Base-by-base conservation (phyloP, 2,888 invertebrate species). In the Seira sanloemensis region DNA sequence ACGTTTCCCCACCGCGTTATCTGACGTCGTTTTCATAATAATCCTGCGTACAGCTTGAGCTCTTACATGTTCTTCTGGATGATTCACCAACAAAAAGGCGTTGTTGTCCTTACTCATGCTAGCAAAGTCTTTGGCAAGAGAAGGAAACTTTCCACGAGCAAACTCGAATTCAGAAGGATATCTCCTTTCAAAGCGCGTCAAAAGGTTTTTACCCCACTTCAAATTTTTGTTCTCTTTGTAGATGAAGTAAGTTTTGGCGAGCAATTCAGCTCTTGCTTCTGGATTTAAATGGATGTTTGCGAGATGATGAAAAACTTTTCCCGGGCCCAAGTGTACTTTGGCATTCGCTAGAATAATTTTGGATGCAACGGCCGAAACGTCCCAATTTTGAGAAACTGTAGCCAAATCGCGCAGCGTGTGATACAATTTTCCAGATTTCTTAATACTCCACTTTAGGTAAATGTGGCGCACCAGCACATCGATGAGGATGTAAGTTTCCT, bases 91-190 rank as follows among this genome's bases (percentile, higher is more conserved):
- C 90, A 95, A 93, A n/a, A n/a, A n/a, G n/a, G n/a, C n/a, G 89
- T 95, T 94, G 0, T 95, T 92, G 75, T 93, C 92, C 50, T 92
- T 92, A 0, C 88, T 87, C 12, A 79, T 73, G 18, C 81, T 77
- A 0, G 85, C 67, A 21, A 89, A 85, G 46, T 88, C 86, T 2
- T 76, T 18, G 7, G 84, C 80, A 94, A 89, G 86, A 16, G 73
- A 23, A 1, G 79, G 23, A 76, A 88, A 92, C 18, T 92, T 92
- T 89, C 94, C 94, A 0, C 96, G 92, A 65, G 94, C 93, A 69
- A 92, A 91, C 90, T 96, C 96, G 90, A 96, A 96, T 12, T 93
- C 93, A 0, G 92, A 92, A 0, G 96, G 95, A 90, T 96, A 96
- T 88, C 94, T 94, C 2, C 91, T 92, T 91, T 96, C 96, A 0